phyloP scores from a whole-genome alignment of 2,888 invertebrate species.

The Drosophila recens region DNA sequence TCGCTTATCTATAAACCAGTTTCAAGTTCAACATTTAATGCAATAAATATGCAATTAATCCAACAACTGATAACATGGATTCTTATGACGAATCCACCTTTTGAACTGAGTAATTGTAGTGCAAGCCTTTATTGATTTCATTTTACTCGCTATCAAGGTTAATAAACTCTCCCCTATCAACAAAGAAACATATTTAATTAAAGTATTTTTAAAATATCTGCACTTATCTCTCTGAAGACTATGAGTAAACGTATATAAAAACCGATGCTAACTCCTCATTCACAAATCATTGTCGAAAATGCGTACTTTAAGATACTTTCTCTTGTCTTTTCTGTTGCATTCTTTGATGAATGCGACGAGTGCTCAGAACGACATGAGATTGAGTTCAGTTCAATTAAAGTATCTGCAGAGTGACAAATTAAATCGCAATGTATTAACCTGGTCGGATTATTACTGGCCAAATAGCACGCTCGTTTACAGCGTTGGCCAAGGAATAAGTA shows the following conservation, averaged over 20 bases:
- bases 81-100: background rate
- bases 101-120: background rate
- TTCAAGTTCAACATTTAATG: constrained; percentile 3
- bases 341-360: background rate
- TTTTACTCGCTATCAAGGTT: background rate
- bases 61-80: background rate
- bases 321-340: background rate
- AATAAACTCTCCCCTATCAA: constrained; percentile 2
- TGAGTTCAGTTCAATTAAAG: constrained; percentile 20
- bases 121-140: background rate
- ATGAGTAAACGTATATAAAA: constrained; percentile 11
- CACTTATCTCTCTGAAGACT: constrained; percentile 6
- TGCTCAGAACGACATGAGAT: constrained; percentile 29
- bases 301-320: background rate
- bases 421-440: constrained; percentile 19
- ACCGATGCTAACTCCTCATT: background rate
- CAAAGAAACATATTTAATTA: background rate
- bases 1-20: background rate
- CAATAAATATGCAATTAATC: background rate
- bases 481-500: constrained; percentile 45
- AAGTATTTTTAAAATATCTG: background rate
- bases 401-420: constrained; percentile 1
- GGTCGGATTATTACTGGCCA: constrained; percentile 52
- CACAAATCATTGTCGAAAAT: constrained; percentile 23
- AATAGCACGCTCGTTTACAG: constrained; percentile 48